phyloP scores from a whole-genome alignment of 2,888 invertebrate genomes.

The Rhopalosiphum nymphaeae region DNA sequence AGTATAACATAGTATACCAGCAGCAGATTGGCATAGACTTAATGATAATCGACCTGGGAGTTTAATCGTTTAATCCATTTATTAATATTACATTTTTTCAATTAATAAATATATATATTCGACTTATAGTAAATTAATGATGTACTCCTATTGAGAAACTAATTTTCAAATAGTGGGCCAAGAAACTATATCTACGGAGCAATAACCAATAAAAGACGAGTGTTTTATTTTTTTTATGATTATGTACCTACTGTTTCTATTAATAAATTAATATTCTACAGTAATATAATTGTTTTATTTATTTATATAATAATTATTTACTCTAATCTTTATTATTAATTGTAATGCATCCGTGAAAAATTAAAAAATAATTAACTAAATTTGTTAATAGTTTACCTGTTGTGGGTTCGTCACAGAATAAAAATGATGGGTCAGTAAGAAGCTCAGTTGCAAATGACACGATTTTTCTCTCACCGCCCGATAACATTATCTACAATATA shows the following conservation, averaged over 20 bases:
- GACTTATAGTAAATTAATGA: not conserved
- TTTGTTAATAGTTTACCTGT: slow-evolving; percentile 75
- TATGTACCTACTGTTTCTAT: not conserved
- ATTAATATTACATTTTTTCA: not conserved
- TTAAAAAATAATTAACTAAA: not conserved
- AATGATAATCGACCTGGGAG: too few species aligned
- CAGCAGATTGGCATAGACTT: not conserved
- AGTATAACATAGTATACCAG: too few species aligned
- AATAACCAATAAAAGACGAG: not conserved
- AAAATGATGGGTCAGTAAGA: slow-evolving; percentile 88
- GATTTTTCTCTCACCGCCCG: slow-evolving; percentile 94
- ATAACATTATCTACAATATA: slow-evolving; percentile 74
- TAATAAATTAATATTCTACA: not conserved
- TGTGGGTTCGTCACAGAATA: slow-evolving; percentile 97
- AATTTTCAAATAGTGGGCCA: not conserved
- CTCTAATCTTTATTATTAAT: not conserved
- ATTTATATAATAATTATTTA: not conserved
- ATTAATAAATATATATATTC: not conserved
- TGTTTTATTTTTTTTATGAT: not conserved
- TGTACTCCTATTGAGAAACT: not conserved
- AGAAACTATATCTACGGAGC: not conserved
- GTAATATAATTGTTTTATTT: not conserved
- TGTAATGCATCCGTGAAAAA: not conserved
- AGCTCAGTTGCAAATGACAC: slow-evolving; percentile 93
- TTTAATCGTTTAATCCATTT: not conserved